Evolutionary conservation across 2,113 vertebrate genomes (phyloP).

Genomic region (Sceloporus undulatus): DNA sequence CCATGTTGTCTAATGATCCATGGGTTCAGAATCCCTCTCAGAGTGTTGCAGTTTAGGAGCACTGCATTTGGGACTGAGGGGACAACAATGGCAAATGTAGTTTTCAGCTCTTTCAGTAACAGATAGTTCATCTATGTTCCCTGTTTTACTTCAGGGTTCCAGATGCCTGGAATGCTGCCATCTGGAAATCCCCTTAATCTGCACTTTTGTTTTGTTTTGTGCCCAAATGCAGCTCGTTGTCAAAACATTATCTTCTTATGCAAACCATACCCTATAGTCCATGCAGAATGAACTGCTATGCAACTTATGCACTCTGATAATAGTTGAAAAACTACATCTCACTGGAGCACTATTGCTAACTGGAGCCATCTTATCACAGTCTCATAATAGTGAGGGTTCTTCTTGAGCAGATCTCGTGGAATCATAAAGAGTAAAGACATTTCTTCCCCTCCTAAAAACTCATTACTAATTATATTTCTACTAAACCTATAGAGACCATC

Average conservation of each 20-base stretch:
- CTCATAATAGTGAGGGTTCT: background rate
- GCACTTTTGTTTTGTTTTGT: background rate
- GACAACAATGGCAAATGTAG: too few species aligned
- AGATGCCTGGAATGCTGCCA: too few species aligned
- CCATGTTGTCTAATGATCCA: too few species aligned
- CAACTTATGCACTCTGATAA: background rate
- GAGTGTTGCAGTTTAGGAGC: too few species aligned
- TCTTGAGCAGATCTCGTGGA: background rate
- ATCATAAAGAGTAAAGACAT: background rate
- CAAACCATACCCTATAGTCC: background rate
- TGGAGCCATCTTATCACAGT: slow-evolving; percentile 3
- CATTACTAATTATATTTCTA: background rate
- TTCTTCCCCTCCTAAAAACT: background rate
- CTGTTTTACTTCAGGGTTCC: background rate
- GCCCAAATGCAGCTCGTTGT: background rate
- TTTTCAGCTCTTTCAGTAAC: background rate
- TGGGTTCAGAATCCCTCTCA: too few species aligned
- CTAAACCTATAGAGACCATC: background rate
- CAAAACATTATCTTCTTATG: background rate
- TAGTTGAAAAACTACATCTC: background rate
- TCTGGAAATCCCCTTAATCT: background rate
- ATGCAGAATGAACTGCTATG: too few species aligned
- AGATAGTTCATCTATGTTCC: background rate
- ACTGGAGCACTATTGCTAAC: background rate
- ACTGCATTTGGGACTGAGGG: too few species aligned